Conservation (phyloP, 2,888 invertebrate species). For the Cheilosia impressa region DNA sequence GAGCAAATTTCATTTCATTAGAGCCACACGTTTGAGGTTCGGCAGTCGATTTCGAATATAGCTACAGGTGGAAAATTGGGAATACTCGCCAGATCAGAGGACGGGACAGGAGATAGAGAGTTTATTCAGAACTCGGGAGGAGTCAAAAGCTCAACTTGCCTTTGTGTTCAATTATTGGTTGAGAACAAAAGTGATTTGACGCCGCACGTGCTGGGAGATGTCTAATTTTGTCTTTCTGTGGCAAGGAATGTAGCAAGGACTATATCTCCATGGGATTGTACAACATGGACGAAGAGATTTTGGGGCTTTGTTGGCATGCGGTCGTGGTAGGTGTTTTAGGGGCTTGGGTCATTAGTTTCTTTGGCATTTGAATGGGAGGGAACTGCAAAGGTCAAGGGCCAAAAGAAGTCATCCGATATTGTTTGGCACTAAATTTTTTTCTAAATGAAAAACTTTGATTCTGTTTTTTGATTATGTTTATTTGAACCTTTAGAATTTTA, state of each 20-base stretch:
- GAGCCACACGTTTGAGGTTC: not conserved
- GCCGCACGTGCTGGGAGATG: not conserved
- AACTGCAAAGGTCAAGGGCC: too few relatives aligned
- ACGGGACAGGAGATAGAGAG: not conserved
- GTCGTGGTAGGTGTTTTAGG: not conserved
- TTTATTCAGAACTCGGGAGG: too few relatives aligned
- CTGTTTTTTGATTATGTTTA: too few relatives aligned
- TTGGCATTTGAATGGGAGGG: too few relatives aligned
- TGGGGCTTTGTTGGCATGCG: not conserved
- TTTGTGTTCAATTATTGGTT: constrained; percentile 9
- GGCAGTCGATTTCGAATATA: not conserved
- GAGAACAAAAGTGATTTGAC: constrained; percentile 4
- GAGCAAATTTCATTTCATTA: not conserved
- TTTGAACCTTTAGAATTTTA: too few relatives aligned
- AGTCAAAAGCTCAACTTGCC: not conserved
- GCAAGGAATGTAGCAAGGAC: not conserved
- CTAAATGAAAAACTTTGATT: too few relatives aligned
- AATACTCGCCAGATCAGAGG: not conserved
- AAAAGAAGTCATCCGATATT: too few relatives aligned
- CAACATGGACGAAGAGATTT: not conserved
- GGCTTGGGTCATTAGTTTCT: too few relatives aligned
- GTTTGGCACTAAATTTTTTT: too few relatives aligned
- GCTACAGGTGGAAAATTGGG: not conserved
- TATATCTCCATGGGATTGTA: not conserved
- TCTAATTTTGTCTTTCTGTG: not conserved